Evolutionary conservation across 1,140 invertebrate species (phyloP).

Genomic region (Euura saliciscinereae): DNA sequence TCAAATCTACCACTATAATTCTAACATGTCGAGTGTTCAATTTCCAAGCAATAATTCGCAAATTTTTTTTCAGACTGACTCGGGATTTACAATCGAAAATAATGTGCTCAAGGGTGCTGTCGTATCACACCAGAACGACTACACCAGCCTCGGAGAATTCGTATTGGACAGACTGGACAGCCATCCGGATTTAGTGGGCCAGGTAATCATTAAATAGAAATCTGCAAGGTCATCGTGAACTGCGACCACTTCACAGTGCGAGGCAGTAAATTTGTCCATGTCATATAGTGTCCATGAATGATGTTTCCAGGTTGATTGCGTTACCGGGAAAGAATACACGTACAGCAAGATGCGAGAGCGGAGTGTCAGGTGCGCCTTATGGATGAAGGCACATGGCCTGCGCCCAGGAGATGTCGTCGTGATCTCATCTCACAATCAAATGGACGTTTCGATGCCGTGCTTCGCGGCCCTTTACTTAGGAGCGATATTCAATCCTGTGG

Average conservation of each 20-base stretch:
- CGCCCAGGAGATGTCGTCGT: slow-evolving; percentile 53
- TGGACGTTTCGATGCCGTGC: slow-evolving; percentile 56
- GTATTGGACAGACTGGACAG: not conserved
- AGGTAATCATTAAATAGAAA: not conserved
- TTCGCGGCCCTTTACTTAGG: slow-evolving; percentile 57
- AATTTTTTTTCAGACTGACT: not conserved
- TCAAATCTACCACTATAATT: no score
- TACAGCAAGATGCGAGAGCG: slow-evolving; percentile 47
- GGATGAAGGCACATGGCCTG: slow-evolving; percentile 51
- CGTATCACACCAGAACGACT: not conserved
- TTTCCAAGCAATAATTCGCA: not conserved
- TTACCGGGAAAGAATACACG: slow-evolving; percentile 54
- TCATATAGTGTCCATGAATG: not conserved
- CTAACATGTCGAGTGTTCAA: no score
- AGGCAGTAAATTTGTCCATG: not conserved
- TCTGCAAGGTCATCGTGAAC: not conserved
- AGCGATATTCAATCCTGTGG: slow-evolving; percentile 35
- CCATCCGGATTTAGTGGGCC: not conserved
- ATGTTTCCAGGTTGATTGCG: slow-evolving; percentile 42
- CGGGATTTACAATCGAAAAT: not conserved
- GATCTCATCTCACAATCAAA: slow-evolving; percentile 55
- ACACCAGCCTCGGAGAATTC: not conserved
- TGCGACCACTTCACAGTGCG: not conserved
- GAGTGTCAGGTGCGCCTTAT: slow-evolving; percentile 53
- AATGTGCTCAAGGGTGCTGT: not conserved